A percentile compares a stretch with the other conserved stretches of the same genome.
These are phyloP conservation scores for Trichomalopsis sarcophagae DNA, from an alignment of 1,140 invertebrate species.

Conservation along the genomic window DNA sequence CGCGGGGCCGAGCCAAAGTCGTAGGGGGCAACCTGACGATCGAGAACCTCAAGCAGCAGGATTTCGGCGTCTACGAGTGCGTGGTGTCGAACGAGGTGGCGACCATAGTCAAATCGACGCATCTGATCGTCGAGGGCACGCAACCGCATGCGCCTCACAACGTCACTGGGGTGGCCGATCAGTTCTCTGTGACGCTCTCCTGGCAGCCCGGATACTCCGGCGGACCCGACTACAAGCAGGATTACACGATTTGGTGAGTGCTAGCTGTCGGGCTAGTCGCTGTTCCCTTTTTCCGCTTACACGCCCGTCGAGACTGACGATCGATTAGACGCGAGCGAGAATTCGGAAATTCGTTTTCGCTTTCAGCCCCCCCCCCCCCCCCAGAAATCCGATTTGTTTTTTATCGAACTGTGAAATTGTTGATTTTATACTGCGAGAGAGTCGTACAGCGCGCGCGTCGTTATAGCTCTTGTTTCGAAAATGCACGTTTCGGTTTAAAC, in stretches of 20 bases:
- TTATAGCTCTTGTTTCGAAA: too few species aligned
- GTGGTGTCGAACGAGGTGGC: slow-evolving; percentile 96
- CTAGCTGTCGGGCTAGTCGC: background rate
- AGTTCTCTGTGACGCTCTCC: slow-evolving; percentile 90
- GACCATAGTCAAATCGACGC: slow-evolving; percentile 91
- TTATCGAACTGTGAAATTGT: background rate
- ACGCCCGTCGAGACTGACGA: background rate
- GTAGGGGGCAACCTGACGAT: slow-evolving; percentile 94
- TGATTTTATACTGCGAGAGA: too few species aligned
- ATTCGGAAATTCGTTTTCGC: background rate
- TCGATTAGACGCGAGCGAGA: background rate
- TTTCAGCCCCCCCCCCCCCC: background rate
- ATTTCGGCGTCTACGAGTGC: slow-evolving; percentile 97
- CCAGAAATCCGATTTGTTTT: background rate
- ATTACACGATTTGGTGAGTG: slow-evolving; percentile 91
- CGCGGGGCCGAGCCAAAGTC: slow-evolving; percentile 85
- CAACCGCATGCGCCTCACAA: slow-evolving; percentile 98
- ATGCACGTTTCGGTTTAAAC: background rate
- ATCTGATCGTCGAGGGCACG: slow-evolving; percentile 95
- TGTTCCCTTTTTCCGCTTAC: background rate
- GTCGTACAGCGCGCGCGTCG: too few species aligned
- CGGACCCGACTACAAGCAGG: slow-evolving; percentile 94
- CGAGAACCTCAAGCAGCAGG: slow-evolving; percentile 87
- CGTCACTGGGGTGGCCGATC: slow-evolving; percentile 88
- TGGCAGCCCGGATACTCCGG: slow-evolving; percentile 97